Percentiles rank a stretch among this genome's conserved stretches.
Evolutionary conservation across 2,113 vertebrate species (phyloP).

Genomic region (Nicator chloris): DNA sequence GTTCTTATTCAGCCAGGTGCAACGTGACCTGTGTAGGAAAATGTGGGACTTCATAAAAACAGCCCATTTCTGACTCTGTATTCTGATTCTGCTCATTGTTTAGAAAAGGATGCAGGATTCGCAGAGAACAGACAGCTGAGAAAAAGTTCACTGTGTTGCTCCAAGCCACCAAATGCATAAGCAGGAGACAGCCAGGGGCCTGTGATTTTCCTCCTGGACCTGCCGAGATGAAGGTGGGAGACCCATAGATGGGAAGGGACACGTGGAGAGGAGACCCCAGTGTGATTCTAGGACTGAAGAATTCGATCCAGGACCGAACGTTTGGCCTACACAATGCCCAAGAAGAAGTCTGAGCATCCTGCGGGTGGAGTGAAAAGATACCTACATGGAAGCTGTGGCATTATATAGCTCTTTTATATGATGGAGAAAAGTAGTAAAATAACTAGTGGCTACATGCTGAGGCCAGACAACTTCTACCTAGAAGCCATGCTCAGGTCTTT

Average conservation of each 20-base stretch:
- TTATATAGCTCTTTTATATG: not conserved
- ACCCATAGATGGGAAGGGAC: not conserved
- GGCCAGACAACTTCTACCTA: not conserved
- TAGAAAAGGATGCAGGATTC: not conserved
- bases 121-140: not conserved
- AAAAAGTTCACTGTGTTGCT: not conserved
- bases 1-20: not conserved
- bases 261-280: not conserved
- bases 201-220: not conserved
- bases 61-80: not conserved
- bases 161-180: not conserved
- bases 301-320: not conserved
- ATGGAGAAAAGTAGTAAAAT: not conserved
- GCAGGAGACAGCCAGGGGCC: not conserved
- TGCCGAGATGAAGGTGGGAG: not conserved
- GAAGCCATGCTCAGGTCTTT: not conserved
- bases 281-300: not conserved
- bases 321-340: not conserved
- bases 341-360: not conserved
- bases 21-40: not conserved
- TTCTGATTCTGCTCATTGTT: not conserved
- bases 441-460: not conserved
- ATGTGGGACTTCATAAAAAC: not conserved
- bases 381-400: not conserved
- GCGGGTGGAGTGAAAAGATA: not conserved